Conservation (phyloP, 1,140 invertebrate species). For the Mya arenaria region DNA sequence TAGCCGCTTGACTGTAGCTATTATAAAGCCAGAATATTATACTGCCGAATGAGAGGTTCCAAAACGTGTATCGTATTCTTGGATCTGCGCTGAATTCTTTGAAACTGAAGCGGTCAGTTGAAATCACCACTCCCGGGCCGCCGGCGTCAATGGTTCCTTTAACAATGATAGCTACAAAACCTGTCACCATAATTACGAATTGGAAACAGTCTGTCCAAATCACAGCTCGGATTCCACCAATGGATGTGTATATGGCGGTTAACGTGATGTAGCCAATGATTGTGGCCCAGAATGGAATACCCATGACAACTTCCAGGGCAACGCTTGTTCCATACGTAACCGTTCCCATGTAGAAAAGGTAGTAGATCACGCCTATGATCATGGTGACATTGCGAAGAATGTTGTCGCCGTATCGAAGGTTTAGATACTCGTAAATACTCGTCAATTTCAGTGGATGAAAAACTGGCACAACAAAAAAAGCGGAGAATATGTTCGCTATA, state of each 20-base stretch:
- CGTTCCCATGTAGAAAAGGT: no score
- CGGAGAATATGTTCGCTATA: neutral
- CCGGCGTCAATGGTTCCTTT: constrained; percentile 17
- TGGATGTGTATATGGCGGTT: no score
- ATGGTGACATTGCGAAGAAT: neutral
- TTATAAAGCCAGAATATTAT: no score
- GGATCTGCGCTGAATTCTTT: constrained; percentile 28
- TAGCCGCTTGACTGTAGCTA: no score
- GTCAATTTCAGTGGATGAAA: constrained; percentile 10
- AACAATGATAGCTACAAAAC: constrained; percentile 2
- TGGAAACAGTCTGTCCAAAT: constrained; percentile 45
- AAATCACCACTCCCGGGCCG: neutral
- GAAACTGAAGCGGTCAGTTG: neutral
- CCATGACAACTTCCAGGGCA: no score
- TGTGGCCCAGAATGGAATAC: no score
- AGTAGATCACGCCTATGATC: no score
- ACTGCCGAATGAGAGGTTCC: constrained; percentile 7
- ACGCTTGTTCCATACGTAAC: no score
- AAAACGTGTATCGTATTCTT: constrained; percentile 21
- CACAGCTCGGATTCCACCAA: no score
- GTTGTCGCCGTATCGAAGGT: constrained; percentile 13
- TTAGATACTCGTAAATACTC: constrained; percentile 1
- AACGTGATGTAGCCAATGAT: no score
- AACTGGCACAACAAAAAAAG: neutral
- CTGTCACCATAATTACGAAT: constrained; percentile 5